Evolutionary conservation across 2,888 invertebrate genomes (phyloP).

Genomic region (Danaus chrysippus): DNA sequence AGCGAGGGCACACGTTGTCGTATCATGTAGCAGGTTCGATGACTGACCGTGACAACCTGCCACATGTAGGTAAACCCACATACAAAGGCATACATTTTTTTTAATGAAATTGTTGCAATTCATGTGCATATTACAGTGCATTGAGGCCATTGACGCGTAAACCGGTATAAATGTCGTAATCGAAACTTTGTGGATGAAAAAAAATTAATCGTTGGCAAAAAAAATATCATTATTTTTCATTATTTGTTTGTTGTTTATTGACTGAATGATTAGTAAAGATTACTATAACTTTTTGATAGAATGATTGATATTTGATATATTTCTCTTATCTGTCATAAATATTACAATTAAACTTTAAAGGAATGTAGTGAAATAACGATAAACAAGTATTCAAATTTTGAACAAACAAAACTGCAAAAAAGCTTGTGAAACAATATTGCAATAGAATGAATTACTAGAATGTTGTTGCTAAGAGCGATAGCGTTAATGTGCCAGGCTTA

Average conservation of each 20-base stretch:
- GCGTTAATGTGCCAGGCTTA: no score
- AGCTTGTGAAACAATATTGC: no score
- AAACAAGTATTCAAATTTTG: no score
- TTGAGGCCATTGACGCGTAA: constrained; percentile 29
- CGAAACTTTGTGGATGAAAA: constrained; percentile 20
- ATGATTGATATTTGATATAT: no score
- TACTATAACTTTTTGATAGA: no score
- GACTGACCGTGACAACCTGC: constrained; percentile 61
- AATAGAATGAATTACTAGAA: no score
- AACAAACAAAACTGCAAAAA: no score
- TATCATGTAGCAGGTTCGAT: constrained; percentile 50
- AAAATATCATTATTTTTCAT: background rate
- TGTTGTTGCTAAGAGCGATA: no score
- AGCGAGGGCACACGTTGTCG: constrained; percentile 33
- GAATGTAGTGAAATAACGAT: no score
- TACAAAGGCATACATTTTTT: constrained; percentile 60
- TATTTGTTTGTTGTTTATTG: background rate
- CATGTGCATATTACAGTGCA: constrained; percentile 41
- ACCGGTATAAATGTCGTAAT: constrained; percentile 26
- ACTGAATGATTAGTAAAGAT: no score
- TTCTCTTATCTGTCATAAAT: no score
- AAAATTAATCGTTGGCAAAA: constrained; percentile 12
- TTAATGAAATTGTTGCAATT: constrained; percentile 59
- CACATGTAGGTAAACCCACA: constrained; percentile 47
- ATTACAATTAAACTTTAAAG: no score